Conservation (phyloP, 2,888 invertebrate genomes). For the Rhamphomyia laevipes region DNA sequence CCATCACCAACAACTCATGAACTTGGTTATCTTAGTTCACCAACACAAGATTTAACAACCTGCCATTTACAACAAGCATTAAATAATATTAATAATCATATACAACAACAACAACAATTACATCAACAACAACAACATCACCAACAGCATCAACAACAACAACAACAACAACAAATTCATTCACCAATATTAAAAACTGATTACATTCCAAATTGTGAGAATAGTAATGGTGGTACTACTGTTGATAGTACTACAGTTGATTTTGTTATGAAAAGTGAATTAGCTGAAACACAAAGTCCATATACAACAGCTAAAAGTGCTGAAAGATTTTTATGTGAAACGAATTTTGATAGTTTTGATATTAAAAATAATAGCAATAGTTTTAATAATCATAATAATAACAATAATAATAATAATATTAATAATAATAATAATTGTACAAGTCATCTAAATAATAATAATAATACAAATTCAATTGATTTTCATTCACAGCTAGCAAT, state of each 20-base stretch:
- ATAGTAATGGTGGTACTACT: conserved; percentile 13
- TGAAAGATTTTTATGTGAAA: conserved; percentile 36
- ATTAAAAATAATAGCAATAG: conserved; percentile 23
- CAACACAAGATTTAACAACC: conserved; percentile 28
- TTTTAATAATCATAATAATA: conserved; percentile 21
- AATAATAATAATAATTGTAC: conserved; percentile 24
- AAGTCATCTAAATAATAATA: conserved; percentile 4
- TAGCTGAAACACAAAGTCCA: conserved; percentile 35
- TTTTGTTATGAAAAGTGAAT: conserved; percentile 33
- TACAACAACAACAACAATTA: conserved; percentile 16
- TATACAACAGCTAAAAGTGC: conserved; percentile 37
- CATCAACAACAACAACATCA: conserved; percentile 15
- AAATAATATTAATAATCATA: conserved; percentile 10
- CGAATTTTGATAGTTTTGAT: conserved; percentile 31
- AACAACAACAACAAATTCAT: conserved; percentile 13
- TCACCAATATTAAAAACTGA: background rate
- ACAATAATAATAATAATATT: conserved; percentile 10
- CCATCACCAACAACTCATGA: conserved; percentile 34
- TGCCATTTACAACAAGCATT: conserved; percentile 15
- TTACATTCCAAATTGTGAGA: conserved; percentile 13
- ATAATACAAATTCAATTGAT: conserved; percentile 5
- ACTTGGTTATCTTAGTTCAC: conserved; percentile 32
- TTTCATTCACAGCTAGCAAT: conserved; percentile 12
- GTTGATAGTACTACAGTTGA: conserved; percentile 27
- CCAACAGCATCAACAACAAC: conserved; percentile 13